phyloP scores from a whole-genome alignment of 1,140 invertebrate genomes.

The Homalodisca vitripennis region DNA sequence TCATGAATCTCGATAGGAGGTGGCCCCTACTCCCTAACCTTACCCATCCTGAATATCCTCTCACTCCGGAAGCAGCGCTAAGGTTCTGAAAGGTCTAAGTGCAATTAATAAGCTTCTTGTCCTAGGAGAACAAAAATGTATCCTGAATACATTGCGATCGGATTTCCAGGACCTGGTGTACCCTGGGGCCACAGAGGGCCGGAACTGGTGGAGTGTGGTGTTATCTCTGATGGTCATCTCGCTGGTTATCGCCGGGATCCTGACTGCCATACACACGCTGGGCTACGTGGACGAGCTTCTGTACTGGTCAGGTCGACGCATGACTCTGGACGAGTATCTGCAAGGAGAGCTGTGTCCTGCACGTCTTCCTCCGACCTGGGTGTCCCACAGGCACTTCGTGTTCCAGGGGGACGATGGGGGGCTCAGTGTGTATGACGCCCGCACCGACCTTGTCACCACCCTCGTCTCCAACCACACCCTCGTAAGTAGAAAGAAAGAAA shows the following conservation, averaged over 20 bases:
- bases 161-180: constrained; percentile 63
- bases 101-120: no score
- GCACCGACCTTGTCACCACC: constrained; percentile 69
- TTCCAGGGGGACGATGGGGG: constrained; percentile 82
- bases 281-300: constrained; percentile 85
- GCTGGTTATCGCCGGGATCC: constrained; percentile 79
- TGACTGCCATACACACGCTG: constrained; percentile 80
- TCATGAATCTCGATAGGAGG: no score
- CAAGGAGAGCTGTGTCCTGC: constrained; percentile 69
- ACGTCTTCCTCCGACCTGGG: constrained; percentile 73
- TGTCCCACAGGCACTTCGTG: constrained; percentile 73
- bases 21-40: no score
- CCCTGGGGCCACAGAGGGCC: constrained; percentile 63
- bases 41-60: no score
- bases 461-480: constrained; percentile 83
- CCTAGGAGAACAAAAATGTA: no score
- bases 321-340: constrained; percentile 68
- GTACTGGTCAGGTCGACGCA: constrained; percentile 78
- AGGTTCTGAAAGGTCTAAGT: no score
- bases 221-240: constrained; percentile 81
- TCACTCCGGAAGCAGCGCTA: no score
- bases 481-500: no score
- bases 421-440: constrained; percentile 69
- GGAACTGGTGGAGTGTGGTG: constrained; percentile 84
- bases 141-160: no score